Base-by-base conservation (phyloP, 2,797 vertebrate species). In the Carapus acus region DNA sequence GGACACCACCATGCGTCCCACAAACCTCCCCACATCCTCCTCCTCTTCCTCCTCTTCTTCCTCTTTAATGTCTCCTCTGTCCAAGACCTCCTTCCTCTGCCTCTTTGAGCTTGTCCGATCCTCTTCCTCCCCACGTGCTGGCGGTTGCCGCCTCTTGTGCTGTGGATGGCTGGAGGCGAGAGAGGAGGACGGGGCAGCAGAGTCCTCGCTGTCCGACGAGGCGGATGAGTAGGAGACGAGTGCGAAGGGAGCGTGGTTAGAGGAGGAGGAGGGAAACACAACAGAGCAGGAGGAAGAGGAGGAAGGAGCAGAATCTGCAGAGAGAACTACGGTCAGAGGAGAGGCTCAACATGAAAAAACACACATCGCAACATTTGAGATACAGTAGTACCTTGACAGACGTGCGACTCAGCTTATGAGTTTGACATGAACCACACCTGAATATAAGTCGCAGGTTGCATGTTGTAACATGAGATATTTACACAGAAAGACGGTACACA, bases 1-100 rank as follows among this genome's bases (percentile, higher is more conserved):
- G 14, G 58, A 71, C 17, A 80, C 49, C 1, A 4, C 62, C 79
- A 79, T 77, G 13, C 53, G 51, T 1, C 79, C 79, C 12, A 80
- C 68, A 51, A 81, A 80, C 24, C 74, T 76, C 20, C 56, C 44
- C 13, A n/a, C 19, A 13, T 54, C 20, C 42, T 70, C 50, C 11
- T 69, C 63, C 4, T 53, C 50, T 1, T 58, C 38, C 1, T 52
- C 50, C 11, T 69, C 63, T 6, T 53, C 50, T 1, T 58, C 38
- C 1, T 52, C 50, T 2, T 38, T 39, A 8, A 38, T 36, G 22
- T 7, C 20, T 6, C 5, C 5, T 33, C 18, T 1, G 6, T 18
- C 29, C 47, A 36, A 41, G 49, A 42, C 13, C 21, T 23, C 13
- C 21, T 23, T 63, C 50, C 46, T 65, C 48, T 47, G 71, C 42